Percentiles rank a stretch among this genome's conserved stretches.
Conservation (phyloP, 2,113 vertebrate genomes). For the Ia io region DNA sequence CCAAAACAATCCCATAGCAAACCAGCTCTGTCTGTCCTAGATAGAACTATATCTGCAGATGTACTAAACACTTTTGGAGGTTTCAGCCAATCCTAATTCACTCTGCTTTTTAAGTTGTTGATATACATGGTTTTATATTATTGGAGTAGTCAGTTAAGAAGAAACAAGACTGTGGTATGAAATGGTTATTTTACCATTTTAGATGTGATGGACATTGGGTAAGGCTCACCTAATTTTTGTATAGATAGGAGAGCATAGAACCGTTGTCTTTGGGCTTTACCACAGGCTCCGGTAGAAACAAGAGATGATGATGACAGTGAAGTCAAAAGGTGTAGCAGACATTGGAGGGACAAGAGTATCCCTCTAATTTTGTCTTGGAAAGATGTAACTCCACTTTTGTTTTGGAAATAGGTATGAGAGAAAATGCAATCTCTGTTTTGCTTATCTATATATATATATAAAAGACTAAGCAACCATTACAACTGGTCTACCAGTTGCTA, state of each 20-base stretch:
- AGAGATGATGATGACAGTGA: background rate
- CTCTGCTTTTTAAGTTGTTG: background rate
- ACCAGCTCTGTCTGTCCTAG: background rate
- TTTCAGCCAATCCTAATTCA: background rate
- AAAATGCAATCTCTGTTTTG: background rate
- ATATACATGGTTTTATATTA: background rate
- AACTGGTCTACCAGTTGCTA: too few species aligned
- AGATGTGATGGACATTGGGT: background rate
- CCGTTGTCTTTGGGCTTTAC: background rate
- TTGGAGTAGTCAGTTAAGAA: background rate
- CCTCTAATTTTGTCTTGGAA: background rate
- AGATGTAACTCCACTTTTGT: background rate
- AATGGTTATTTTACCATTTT: background rate
- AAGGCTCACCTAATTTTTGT: background rate
- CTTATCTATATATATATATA: too few species aligned
- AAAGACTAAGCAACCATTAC: too few species aligned
- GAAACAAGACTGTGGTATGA: background rate
- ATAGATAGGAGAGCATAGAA: background rate
- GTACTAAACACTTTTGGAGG: background rate
- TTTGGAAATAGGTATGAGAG: background rate
- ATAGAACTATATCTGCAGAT: constrained; percentile 5
- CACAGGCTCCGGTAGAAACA: background rate
- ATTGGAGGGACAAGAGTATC: background rate
- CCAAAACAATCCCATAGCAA: background rate
- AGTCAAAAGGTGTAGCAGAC: background rate